Conservation (phyloP, 2,888 invertebrate genomes). For the Alloplasta piceator region DNA sequence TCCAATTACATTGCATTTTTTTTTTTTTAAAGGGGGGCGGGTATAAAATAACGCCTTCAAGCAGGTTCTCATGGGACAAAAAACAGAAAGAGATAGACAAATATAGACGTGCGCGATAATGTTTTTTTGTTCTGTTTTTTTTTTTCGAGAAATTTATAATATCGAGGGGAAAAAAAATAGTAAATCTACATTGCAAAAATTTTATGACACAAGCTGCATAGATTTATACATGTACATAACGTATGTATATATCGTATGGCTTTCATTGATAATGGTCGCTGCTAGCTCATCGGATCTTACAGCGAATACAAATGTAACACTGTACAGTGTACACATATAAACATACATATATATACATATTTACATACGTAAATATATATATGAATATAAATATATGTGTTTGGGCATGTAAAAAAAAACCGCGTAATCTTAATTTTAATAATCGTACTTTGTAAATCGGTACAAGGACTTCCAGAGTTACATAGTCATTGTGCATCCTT, state of each 20-base stretch:
- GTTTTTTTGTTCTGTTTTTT: conserved; percentile 14
- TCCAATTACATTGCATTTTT: conserved; percentile 10
- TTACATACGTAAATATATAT: no score
- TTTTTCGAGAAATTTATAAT: conserved; percentile 38
- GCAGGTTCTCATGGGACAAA: conserved; percentile 75
- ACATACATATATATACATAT: no score
- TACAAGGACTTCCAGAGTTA: conserved; percentile 74
- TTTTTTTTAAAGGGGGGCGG: conserved; percentile 38
- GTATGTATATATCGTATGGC: conserved; percentile 70
- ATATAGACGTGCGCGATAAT: conserved; percentile 67
- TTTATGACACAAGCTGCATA: conserved; percentile 67
- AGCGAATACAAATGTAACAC: conserved; percentile 66
- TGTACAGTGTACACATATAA: conserved; percentile 43
- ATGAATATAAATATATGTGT: no score
- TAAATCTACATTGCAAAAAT: conserved; percentile 64
- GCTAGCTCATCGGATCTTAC: conserved; percentile 80
- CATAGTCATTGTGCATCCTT: conserved; percentile 84
- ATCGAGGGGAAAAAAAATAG: conserved; percentile 51
- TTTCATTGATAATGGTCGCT: conserved; percentile 83
- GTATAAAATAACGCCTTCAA: conserved; percentile 68
- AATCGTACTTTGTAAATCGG: conserved; percentile 61
- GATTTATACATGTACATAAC: conserved; percentile 61
- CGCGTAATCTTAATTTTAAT: conserved; percentile 54
- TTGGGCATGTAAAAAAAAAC: conserved; percentile 1
- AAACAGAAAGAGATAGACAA: conserved; percentile 70